Conservation (phyloP, 1,140 invertebrate genomes). For the Cydia pomonella region DNA sequence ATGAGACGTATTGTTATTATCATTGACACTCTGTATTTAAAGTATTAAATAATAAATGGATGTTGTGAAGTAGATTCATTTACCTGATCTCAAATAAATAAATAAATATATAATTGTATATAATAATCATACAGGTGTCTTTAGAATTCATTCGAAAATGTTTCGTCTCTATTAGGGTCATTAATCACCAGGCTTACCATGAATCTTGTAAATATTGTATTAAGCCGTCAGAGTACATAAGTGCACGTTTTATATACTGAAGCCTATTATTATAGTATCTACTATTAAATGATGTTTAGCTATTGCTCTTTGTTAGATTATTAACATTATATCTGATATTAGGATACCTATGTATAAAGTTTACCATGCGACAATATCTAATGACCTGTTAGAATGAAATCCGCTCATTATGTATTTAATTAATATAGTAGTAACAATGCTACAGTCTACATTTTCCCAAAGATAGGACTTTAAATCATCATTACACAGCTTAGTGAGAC, state of each 20-base stretch:
- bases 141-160: not conserved
- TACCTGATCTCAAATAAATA: constrained; percentile 13
- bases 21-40: not conserved
- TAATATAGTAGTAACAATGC: not conserved
- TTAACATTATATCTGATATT: not conserved
- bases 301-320: constrained; percentile 30
- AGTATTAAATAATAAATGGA: constrained; percentile 10
- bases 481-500: no score
- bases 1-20: not conserved
- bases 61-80: constrained; percentile 30
- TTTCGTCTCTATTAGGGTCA: not conserved
- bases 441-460: not conserved
- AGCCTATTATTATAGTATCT: constrained; percentile 34
- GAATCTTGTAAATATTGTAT: constrained; percentile 43
- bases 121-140: not conserved
- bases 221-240: constrained; percentile 36
- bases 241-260: constrained; percentile 35
- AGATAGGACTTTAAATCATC: no score
- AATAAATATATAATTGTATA: constrained; percentile 15
- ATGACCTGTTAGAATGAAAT: not conserved
- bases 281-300: constrained; percentile 45
- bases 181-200: not conserved
- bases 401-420: not conserved
- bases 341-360: not conserved
- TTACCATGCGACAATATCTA: not conserved